Evolutionary conservation across 2,797 vertebrate species (phyloP), one percentile per base, ranked within the genome.

Genomic region (Xyrichtys novacula): DNA sequence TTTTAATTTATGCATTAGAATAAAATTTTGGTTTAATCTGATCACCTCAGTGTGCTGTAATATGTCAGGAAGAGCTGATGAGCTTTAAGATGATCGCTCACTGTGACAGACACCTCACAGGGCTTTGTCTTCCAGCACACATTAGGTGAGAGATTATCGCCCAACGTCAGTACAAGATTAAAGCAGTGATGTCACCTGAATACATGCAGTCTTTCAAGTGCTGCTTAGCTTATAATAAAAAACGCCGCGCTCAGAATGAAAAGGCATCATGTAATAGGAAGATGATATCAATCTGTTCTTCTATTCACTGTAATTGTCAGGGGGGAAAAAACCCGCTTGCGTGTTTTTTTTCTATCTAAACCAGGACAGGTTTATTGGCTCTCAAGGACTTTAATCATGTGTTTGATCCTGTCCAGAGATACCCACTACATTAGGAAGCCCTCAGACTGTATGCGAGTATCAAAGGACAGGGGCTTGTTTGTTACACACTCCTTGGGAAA

Each of bases 401-500:
- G 63, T 82, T 81, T 76, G 67, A 66, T 65, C 25, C 20, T 26
- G 53, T 55, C 66, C 69, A 73, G 59, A 62, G 58, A 54, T 23
- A 25, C 43, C 25, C n/a, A 11, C 31, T 84, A 55, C 40, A 60
- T 66, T 53, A 57, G 23, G 17, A n/a, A 17, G 64, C 74, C 29
- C 42, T 73, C 46, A 50, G 17, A 66, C 28, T 84, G 29, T 42
- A 42, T 68, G 46, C 43, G 28, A 36, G 25, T 48, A 74, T 84
- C 58, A 74, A 76, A 84, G 32, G 22, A 59, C 20, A 28, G 28
- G 9, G 38, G 38, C 59, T 36, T 80, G 63, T 78, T 79, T 54
- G 58, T 74, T 64, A 52, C 49, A 29, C 50, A 52, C 34, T 76
- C 61, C 47, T 56, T n/a, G 53, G 61, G 71, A 76, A 79, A 56